These are phyloP conservation scores for Danio rerio DNA, from an alignment of 2,113 vertebrate genomes.

Conservation along the genomic window GRCz12tu NC_133187.1:2451001-2451500, in stretches of 20 bases:
- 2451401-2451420: constrained; percentile 22
- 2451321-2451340: constrained; percentile 5
- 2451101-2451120: constrained; percentile 3
- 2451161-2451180: constrained; percentile 7
- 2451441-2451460: constrained; percentile 57
- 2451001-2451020: neutral
- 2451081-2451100: neutral
- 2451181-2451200: constrained; percentile 36
- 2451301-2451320: constrained; percentile 25
- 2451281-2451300: constrained; percentile 21
- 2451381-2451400: constrained; percentile 45
- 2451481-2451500: constrained; percentile 51
- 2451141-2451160: constrained; percentile 22
- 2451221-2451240: constrained; percentile 42
- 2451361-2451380: constrained; percentile 6
- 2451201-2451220: constrained; percentile 49
- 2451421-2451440: constrained; percentile 41
- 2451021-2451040: neutral
- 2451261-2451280: constrained; percentile 19
- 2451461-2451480: constrained; percentile 42
- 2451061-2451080: neutral
- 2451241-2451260: constrained; percentile 45
- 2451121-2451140: constrained; percentile 7
- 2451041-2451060: neutral
- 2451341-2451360: constrained; percentile 23